These are phyloP conservation scores for Seriola rivoliana DNA, from an alignment of 2,113 vertebrate species.

Conservation along the genomic window DNA sequence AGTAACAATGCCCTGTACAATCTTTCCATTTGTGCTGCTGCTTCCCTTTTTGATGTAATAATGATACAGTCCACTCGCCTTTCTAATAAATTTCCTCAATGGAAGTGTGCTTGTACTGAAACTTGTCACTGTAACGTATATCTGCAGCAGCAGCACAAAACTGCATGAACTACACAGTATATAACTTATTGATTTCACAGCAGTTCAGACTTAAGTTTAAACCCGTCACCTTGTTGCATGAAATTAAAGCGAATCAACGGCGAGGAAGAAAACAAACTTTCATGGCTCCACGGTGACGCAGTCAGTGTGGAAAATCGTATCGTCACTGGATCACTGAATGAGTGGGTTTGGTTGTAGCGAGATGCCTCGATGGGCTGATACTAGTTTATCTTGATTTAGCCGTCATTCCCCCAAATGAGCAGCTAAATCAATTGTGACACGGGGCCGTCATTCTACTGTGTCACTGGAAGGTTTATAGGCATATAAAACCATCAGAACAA, in stretches of 20 bases:
- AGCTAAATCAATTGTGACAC: slow-evolving; percentile 85
- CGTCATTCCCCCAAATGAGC: slow-evolving; percentile 82
- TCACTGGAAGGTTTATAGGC: slow-evolving; percentile 71
- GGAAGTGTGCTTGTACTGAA: neutral
- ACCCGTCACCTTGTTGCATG: slow-evolving; percentile 17
- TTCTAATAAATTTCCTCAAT: neutral
- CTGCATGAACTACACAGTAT: neutral
- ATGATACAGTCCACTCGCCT: neutral
- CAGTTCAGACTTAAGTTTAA: slow-evolving; percentile 7
- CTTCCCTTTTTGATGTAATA: slow-evolving; percentile 15
- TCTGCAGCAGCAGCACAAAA: neutral
- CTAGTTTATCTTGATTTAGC: slow-evolving; percentile 85
- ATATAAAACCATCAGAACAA: slow-evolving; percentile 70
- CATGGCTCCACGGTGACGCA: slow-evolving; percentile 7
- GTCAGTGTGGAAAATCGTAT: slow-evolving; percentile 37
- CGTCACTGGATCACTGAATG: slow-evolving; percentile 63
- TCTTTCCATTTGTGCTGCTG: slow-evolving; percentile 21
- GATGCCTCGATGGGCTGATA: slow-evolving; percentile 66
- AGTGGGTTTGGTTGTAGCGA: slow-evolving; percentile 67
- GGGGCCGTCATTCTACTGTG: slow-evolving; percentile 70
- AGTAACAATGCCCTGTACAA: slow-evolving; percentile 39
- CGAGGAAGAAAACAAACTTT: neutral
- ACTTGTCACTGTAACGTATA: neutral
- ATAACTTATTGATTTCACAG: neutral
- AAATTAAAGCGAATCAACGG: slow-evolving; percentile 1